These are phyloP conservation scores for Parazoanthus darwini DNA, from an alignment of 92 coral and sea anemone species.

Conservation along the genomic window DNA sequence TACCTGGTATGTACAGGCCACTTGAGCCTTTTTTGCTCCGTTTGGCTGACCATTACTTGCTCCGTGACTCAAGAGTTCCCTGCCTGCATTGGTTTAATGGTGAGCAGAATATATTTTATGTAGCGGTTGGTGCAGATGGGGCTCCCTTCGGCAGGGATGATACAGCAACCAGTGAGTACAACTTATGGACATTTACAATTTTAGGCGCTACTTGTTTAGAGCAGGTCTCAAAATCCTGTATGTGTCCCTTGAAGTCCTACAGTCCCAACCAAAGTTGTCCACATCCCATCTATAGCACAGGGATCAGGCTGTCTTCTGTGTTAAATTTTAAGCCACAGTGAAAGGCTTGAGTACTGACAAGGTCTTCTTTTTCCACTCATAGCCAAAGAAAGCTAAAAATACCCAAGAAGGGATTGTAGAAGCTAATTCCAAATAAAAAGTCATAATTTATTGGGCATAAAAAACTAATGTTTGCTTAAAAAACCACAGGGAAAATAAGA, in stretches of 20 bases:
- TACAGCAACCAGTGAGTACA: conserved; percentile 21
- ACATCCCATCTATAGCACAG: not conserved
- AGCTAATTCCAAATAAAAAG: too few species aligned
- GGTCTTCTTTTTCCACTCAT: not conserved
- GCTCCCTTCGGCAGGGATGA: conserved; percentile 37
- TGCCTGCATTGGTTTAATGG: conserved; percentile 66
- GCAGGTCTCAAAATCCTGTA: not conserved
- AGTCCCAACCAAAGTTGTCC: not conserved
- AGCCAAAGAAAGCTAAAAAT: not conserved
- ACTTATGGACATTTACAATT: not conserved
- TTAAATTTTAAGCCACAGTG: not conserved
- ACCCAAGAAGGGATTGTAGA: too few species aligned
- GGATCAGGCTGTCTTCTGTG: not conserved
- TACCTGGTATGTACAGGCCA: conserved; percentile 53
- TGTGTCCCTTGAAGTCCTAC: not conserved
- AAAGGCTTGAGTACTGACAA: not conserved
- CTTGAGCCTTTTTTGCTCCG: conserved; percentile 44
- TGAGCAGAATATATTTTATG: conserved; percentile 34
- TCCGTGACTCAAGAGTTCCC: conserved; percentile 35
- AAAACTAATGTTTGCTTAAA: too few species aligned
- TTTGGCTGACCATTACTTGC: conserved; percentile 49
- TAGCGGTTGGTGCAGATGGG: conserved; percentile 47
- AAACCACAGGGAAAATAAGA: too few species aligned
- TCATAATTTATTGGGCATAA: too few species aligned
- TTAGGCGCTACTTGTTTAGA: not conserved